phyloP scores from a whole-genome alignment of 1,140 invertebrate species.

The Procambarus clarkii region DNA sequence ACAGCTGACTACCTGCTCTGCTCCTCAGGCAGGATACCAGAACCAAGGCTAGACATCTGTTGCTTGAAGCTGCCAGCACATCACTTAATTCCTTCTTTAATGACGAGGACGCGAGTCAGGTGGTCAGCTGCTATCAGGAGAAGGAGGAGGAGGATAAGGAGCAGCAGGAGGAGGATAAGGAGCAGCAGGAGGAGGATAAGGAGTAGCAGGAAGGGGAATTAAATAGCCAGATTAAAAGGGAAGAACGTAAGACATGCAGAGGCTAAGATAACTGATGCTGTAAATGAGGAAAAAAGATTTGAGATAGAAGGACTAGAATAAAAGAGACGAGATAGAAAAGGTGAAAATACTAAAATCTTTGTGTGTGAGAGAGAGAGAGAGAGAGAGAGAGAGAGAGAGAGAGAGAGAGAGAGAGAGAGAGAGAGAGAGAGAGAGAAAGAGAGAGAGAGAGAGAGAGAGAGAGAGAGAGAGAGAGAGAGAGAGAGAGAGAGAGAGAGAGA shows the following conservation, averaged over 20 bases:
- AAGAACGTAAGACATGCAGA: no score
- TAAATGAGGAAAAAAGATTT: no score
- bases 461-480: no score
- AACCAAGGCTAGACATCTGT: neutral
- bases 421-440: neutral
- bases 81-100: neutral
- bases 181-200: neutral
- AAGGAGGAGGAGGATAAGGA: neutral
- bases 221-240: neutral
- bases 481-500: no score
- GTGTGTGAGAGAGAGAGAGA: neutral
- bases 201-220: neutral
- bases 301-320: neutral
- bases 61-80: neutral
- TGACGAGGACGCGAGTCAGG: conserved; percentile 2
- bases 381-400: neutral
- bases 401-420: neutral
- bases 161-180: neutral
- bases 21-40: neutral
- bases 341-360: no score
- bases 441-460: neutral
- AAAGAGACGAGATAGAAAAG: neutral
- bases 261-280: no score
- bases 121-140: neutral
- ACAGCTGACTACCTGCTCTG: neutral